Evolutionary conservation across 53 echinoderm and acorn worm genomes (phyloP), one percentile per base, ranked within the genome.

Genomic region (Pentamera pediparva): DNA sequence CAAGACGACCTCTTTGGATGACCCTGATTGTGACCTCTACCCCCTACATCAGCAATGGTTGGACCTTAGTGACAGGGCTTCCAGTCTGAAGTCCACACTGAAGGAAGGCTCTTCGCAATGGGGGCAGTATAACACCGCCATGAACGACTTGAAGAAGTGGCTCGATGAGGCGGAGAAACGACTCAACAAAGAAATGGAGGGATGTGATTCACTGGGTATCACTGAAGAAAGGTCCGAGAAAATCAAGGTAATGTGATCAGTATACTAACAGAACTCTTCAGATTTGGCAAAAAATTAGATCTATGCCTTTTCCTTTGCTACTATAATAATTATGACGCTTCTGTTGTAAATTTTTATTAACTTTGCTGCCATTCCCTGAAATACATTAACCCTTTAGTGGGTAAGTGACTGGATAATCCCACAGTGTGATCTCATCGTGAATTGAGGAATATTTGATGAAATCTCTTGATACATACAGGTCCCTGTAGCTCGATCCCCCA

Each of bases 141-240:
- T 61, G 35, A 62, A 37, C 1, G 89, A 82, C 26, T 43, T 93
- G 40, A 73, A 74, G 59, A 43, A 58, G 37, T 92, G 92, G 92
- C 18, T 92, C 54, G 62, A 58, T 3, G 38, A 79, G 72, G 83
- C 71, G 30, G 72, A 84, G 63, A 21, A 61, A 61, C 34, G 51
- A n/a, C 59, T 84, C 4, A 32, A 39, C 4, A 51, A 72, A 0
- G 37, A 30, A 2, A 60, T 78, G 41, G 32, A 57, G 21, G 59
- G 56, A 70, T 78, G 78, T 67, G 67, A 67, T 6, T 67, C 67
- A 11, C 22, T 67, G 31, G 9, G 45, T 29, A 47, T 43, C 29
- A 26, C 67, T 2, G 28, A 28, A n/a, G 39, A 67, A 41, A 21
- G 27, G 20, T 12, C 5, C 3, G 18, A 67, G 12, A 26, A 67